Percentiles rank a stretch among this genome's conserved stretches.
Evolutionary conservation across 2,113 vertebrate genomes (phyloP).

Genomic region (Dromaius novaehollandiae): DNA sequence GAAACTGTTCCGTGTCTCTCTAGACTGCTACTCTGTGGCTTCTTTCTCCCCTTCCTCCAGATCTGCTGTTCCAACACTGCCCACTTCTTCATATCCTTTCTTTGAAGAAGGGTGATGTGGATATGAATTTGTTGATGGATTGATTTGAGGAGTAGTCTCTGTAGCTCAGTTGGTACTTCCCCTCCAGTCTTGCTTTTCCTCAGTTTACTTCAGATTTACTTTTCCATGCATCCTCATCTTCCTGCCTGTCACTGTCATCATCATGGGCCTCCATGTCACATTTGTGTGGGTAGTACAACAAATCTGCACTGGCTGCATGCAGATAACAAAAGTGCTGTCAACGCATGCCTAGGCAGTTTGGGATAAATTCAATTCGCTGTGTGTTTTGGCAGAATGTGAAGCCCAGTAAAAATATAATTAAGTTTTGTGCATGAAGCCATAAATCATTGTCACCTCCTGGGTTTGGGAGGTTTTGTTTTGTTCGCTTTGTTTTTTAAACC

Average conservation of each 20-base stretch:
- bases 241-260: rapidly evolving
- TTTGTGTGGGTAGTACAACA: neutral
- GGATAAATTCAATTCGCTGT: neutral
- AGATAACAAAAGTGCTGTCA: neutral
- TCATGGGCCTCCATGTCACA: rapidly evolving
- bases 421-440: neutral
- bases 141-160: neutral
- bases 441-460: neutral
- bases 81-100: neutral
- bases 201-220: neutral
- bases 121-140: rapidly evolving
- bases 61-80: neutral
- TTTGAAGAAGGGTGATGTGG: neutral
- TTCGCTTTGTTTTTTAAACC: too few species aligned
- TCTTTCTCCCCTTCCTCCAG: neutral
- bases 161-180: neutral
- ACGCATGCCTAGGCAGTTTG: neutral
- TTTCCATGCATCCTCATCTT: neutral
- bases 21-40: neutral
- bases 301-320: rapidly evolving
- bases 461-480: too few species aligned
- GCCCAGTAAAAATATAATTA: neutral
- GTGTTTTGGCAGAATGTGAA: neutral
- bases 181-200: neutral
- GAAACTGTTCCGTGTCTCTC: neutral